Evolutionary conservation across 2,888 invertebrate genomes (phyloP).

Genomic region (Hofmannophila pseudospretella): DNA sequence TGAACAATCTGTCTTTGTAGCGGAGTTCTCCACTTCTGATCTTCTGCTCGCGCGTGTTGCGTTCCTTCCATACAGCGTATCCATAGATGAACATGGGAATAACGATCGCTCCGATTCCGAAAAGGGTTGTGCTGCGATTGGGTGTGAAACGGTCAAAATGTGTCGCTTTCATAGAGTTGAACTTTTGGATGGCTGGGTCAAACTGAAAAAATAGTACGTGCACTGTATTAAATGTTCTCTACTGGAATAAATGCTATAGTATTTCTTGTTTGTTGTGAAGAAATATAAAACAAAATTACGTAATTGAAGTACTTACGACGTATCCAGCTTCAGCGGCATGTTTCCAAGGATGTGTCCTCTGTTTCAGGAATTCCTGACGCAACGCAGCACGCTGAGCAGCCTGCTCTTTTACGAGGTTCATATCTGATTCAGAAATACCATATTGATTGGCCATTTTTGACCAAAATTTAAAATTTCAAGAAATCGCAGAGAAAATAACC

Average conservation of each 20-base stretch:
- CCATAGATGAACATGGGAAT: constrained; percentile 76
- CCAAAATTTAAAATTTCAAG: not conserved
- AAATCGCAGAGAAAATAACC: too few species aligned
- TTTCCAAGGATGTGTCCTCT: constrained; percentile 83
- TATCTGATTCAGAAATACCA: constrained; percentile 73
- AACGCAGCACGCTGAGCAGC: constrained; percentile 77
- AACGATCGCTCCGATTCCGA: constrained; percentile 70
- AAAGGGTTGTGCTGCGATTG: constrained; percentile 72
- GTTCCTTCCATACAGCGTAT: constrained; percentile 70
- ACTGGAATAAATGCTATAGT: too few species aligned
- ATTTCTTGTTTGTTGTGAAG: too few species aligned
- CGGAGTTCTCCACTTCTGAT: constrained; percentile 84
- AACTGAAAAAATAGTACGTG: constrained; percentile 87
- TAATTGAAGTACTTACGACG: constrained; percentile 80
- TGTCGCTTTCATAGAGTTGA: constrained; percentile 82
- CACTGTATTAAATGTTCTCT: too few species aligned
- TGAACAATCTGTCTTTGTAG: constrained; percentile 85
- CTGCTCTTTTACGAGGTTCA: constrained; percentile 77
- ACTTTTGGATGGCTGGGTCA: constrained; percentile 87
- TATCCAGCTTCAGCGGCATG: constrained; percentile 83
- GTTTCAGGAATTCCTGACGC: constrained; percentile 85
- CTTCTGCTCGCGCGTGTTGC: constrained; percentile 73
- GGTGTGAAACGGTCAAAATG: constrained; percentile 83
- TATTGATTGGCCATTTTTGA: constrained; percentile 63
- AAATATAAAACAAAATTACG: constrained; percentile 47